Evolutionary conservation across 2,113 vertebrate genomes (phyloP).

Genomic region (Chloropsis cyanopogon): DNA sequence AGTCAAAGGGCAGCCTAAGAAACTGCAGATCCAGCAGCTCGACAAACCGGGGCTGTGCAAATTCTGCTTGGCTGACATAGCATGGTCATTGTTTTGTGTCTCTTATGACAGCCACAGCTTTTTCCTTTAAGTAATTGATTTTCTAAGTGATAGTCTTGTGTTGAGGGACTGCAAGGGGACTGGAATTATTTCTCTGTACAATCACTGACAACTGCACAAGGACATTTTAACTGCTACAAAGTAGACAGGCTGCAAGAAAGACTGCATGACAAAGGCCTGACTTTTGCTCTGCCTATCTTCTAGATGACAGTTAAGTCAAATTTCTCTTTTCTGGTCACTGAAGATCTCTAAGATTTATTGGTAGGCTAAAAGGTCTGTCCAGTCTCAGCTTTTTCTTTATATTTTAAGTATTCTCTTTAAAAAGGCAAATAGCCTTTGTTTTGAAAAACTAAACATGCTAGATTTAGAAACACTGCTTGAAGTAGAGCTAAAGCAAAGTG

Average conservation of each 20-base stretch:
- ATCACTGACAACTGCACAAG: background rate
- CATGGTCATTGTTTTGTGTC: background rate
- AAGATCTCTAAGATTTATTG: background rate
- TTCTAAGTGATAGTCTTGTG: background rate
- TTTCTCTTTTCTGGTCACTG: background rate
- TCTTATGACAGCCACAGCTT: background rate
- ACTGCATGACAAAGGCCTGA: background rate
- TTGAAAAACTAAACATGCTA: background rate
- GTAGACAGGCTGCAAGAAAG: background rate
- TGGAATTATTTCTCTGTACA: background rate
- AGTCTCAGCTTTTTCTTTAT: background rate
- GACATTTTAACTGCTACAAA: background rate
- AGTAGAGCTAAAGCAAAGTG: background rate
- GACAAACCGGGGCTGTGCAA: background rate
- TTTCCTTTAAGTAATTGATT: background rate
- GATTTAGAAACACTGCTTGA: background rate
- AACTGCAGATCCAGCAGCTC: background rate
- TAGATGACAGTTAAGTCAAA: background rate
- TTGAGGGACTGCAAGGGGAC: background rate
- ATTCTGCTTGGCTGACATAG: background rate
- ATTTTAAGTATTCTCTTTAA: background rate
- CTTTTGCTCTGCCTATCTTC: background rate
- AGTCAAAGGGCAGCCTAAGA: background rate
- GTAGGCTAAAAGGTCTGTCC: background rate
- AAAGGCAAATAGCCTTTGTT: background rate